Evolutionary conservation across 2,888 invertebrate species (phyloP).

Genomic region (Digitonthophagus gazella): DNA sequence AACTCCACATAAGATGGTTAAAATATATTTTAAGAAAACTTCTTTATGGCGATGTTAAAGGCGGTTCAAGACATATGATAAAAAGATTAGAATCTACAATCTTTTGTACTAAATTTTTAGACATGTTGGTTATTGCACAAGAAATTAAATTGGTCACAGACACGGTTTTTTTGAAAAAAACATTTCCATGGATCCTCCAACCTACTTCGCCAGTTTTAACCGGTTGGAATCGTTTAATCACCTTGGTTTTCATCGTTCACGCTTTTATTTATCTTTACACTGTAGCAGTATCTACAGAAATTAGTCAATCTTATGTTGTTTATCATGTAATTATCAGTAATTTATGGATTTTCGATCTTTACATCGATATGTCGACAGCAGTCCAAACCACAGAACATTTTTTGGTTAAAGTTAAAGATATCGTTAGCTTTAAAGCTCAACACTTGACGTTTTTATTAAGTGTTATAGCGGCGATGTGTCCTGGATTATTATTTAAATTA

Average conservation of each 20-base stretch:
- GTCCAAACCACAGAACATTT: constrained; percentile 32
- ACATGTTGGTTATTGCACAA: constrained; percentile 32
- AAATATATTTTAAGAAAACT: constrained; percentile 27
- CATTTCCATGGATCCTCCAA: constrained; percentile 36
- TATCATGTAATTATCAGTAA: constrained; percentile 25
- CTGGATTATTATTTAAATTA: constrained; percentile 25
- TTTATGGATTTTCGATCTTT: constrained; percentile 34
- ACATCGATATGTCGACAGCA: constrained; percentile 35
- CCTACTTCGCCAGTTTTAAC: constrained; percentile 35
- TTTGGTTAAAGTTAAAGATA: constrained; percentile 28
- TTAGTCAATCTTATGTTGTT: constrained; percentile 13
- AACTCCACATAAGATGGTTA: constrained; percentile 29
- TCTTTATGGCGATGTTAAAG: constrained; percentile 11
- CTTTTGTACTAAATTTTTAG: constrained; percentile 28
- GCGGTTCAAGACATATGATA: constrained; percentile 10
- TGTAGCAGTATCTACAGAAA: constrained; percentile 21
- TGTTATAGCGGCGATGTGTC: constrained; percentile 29
- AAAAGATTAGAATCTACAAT: constrained; percentile 19
- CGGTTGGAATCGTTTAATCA: constrained; percentile 33
- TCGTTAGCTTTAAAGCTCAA: constrained; percentile 22
- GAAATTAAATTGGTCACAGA: constrained; percentile 31
- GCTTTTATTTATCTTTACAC: constrained; percentile 31
- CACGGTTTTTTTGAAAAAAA: constrained; percentile 33
- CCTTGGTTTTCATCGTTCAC: constrained; percentile 24
- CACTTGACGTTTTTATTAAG: constrained; percentile 31